Evolutionary conservation across 2,888 invertebrate species (phyloP).

Genomic region (Elaeidobius kamerunicus): DNA sequence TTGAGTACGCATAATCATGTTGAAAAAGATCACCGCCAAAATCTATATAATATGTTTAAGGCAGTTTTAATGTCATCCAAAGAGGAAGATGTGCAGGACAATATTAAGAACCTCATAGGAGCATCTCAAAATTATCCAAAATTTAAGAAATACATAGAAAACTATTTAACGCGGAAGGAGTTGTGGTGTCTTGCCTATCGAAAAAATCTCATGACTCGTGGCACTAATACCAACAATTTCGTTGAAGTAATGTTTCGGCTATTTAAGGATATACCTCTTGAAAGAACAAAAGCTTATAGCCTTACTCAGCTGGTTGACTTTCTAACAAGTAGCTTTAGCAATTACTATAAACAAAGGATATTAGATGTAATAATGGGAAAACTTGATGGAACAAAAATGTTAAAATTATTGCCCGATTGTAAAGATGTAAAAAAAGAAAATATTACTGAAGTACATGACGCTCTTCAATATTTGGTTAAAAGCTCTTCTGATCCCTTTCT

Average conservation of each 20-base stretch:
- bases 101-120: background rate
- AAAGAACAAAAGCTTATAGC: constrained; percentile 23
- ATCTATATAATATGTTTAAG: constrained; percentile 7
- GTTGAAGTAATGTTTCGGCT: constrained; percentile 21
- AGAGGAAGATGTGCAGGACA: constrained; percentile 6
- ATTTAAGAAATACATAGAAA: constrained; percentile 4
- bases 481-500: background rate
- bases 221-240: constrained; percentile 13
- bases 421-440: background rate
- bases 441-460: background rate
- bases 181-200: constrained; percentile 13
- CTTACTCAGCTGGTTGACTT: constrained; percentile 6
- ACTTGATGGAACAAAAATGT: background rate
- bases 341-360: constrained; percentile 3
- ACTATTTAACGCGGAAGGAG: constrained; percentile 1
- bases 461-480: background rate
- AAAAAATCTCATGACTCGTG: constrained; percentile 4
- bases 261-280: constrained; percentile 22
- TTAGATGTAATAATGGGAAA: background rate
- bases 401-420: background rate
- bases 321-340: constrained; percentile 7
- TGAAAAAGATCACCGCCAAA: constrained; percentile 5
- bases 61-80: constrained; percentile 8
- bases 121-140: constrained; percentile 6
- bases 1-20: constrained; percentile 10